These are phyloP conservation scores for Plumapathes pennacea DNA, from an alignment of 92 coral and sea anemone genomes.

Conservation along the genomic window DNA sequence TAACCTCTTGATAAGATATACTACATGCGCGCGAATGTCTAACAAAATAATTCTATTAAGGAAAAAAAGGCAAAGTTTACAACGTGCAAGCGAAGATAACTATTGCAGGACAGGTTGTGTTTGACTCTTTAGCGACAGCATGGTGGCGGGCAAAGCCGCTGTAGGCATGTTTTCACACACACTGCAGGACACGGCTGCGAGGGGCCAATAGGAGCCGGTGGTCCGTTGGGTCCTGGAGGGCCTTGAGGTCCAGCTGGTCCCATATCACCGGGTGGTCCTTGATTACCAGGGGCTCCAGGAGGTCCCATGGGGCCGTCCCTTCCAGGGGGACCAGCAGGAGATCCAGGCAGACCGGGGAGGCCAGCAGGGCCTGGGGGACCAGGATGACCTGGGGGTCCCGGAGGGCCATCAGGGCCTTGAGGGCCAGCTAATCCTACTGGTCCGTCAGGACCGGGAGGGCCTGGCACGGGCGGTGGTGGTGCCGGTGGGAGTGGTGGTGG, in stretches of 20 bases:
- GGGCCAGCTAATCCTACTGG: conserved; percentile 99
- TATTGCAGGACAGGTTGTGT: conserved; percentile 51
- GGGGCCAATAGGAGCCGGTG: conserved; percentile 99
- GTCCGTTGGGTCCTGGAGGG: conserved; percentile 84
- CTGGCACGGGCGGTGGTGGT: conserved; percentile 99
- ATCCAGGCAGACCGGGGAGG: conserved; percentile 95
- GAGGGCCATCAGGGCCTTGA: conserved; percentile 96
- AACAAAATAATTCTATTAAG: no score
- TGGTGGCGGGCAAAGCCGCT: conserved; percentile 89
- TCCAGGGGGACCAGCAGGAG: conserved; percentile 80
- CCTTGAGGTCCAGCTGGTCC: conserved; percentile 95
- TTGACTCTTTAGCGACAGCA: conserved; percentile 58
- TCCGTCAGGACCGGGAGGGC: conserved; percentile 99
- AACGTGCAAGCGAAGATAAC: no score
- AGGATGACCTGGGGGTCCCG: conserved; percentile 98
- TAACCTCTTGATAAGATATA: no score
- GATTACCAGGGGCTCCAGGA: conserved; percentile 68
- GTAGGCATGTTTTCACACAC: conserved; percentile 96
- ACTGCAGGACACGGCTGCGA: conserved; percentile 99
- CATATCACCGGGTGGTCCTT: conserved; percentile 78
- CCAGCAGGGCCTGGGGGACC: conserved; percentile 98
- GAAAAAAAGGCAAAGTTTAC: no score
- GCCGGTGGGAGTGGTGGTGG: conserved; percentile 98
- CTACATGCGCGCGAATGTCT: no score
- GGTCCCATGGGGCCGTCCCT: conserved; percentile 87